Base-by-base conservation (phyloP, 2,888 invertebrate genomes). In the Oscheius onirici region DNA sequence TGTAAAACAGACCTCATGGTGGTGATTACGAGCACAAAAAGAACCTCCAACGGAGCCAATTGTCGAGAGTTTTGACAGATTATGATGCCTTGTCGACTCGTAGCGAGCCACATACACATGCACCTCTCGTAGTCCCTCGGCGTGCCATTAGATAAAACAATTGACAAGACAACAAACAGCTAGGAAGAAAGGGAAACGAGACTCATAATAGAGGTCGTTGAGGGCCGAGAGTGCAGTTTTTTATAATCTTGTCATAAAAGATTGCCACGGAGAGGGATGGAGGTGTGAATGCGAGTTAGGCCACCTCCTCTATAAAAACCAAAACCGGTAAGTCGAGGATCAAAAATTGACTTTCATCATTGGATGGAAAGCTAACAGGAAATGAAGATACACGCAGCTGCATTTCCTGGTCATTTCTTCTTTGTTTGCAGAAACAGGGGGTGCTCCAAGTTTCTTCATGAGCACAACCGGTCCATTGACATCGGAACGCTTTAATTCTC, bases 1-100 rank as follows among this genome's bases (percentile, higher is more conserved):
- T 55, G 55, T 55, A 55, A 55, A 55, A 55, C 34, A 34, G 34
- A 34, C 55, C 55, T 24, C 58, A 58, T 58, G 5, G 41, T 58
- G 58, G 41, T 40, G 58, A 58, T 55, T 28, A 55, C 55, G 55
- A 52, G 20, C 8, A 34, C 58, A 58, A 58, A 58, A 58, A 58
- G 58, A 34, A 28, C 41, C 41, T 34, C 28, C 22, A 34, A 34
- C 34, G 34, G 34, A 6, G 17, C 28, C 58, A 58, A 52, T 52
- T 58, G 58, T 58, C 63, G 49, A 49, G 43, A 63, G 63, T 63
- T 63, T 63, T 63, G 63, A 63, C 63, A 49, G 63, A 63, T 63
- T 63, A 63, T 63, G 63, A 63, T 17, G 63, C n/a, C 49, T 20
- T 63, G 49, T 24, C 63, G 34, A 26, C 63, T 49, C 43, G 41